Evolutionary conservation across 2,888 invertebrate species (phyloP).

Genomic region (Drosophila ezoana): DNA sequence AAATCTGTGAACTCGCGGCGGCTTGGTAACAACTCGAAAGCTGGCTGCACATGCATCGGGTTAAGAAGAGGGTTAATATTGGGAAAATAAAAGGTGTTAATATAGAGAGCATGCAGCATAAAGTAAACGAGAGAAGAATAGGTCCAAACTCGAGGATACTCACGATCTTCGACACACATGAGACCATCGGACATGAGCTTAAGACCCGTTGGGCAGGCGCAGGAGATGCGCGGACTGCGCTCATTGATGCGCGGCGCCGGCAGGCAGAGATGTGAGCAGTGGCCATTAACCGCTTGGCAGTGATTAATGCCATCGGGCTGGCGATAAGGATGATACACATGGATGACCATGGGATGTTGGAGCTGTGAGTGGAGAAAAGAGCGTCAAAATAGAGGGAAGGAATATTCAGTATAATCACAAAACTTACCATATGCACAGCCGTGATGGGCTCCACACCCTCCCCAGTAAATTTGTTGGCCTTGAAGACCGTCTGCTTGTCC

Average conservation of each 20-base stretch:
- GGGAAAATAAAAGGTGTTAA: conserved; percentile 27
- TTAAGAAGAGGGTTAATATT: conserved; percentile 18
- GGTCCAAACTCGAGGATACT: conserved; percentile 85
- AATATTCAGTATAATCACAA: too few relatives aligned
- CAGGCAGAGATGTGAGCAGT: conserved; percentile 95
- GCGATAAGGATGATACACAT: conserved; percentile 97
- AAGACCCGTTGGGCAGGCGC: conserved; percentile 95
- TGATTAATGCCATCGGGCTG: conserved; percentile 97
- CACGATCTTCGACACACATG: conserved; percentile 95
- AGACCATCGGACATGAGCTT: conserved; percentile 91
- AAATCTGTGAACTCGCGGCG: conserved; percentile 39
- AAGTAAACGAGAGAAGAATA: not conserved
- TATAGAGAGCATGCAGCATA: conserved; percentile 25
- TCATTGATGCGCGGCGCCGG: conserved; percentile 94
- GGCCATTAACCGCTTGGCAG: conserved; percentile 95
- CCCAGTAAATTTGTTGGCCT: conserved; percentile 96
- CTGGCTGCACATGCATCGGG: conserved; percentile 32
- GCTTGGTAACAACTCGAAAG: conserved; percentile 28
- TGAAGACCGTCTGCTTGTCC: conserved; percentile 96
- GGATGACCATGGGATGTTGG: conserved; percentile 97
- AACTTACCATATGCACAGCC: conserved; percentile 90
- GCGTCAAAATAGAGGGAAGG: not conserved
- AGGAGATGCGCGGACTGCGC: conserved; percentile 92
- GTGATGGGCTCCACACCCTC: conserved; percentile 91
- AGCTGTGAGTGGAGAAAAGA: conserved; percentile 85